Conservation (phyloP, 2,888 invertebrate species). For the Pterostichus niger region DNA sequence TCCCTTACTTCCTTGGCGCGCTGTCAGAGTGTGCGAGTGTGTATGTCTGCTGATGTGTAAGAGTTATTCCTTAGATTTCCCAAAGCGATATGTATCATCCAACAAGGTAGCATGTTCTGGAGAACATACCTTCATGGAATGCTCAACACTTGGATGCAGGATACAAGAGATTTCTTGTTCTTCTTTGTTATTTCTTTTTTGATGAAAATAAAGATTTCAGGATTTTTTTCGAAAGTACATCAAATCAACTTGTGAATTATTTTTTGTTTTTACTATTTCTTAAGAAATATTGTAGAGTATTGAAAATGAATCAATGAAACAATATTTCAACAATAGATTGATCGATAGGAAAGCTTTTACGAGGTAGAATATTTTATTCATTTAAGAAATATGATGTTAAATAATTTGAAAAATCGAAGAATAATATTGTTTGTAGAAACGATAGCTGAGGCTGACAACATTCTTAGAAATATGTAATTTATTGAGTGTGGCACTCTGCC, state of each 20-base stretch:
- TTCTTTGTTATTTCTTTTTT: slow-evolving; percentile 33
- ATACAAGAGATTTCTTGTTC: slow-evolving; percentile 36
- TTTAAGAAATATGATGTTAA: too few species aligned
- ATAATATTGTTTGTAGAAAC: too few species aligned
- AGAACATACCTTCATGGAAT: slow-evolving; percentile 21
- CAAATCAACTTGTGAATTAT: neutral
- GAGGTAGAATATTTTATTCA: too few species aligned
- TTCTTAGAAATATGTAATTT: too few species aligned
- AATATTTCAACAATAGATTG: too few species aligned
- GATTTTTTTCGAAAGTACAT: slow-evolving; percentile 11
- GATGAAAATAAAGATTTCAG: slow-evolving; percentile 40
- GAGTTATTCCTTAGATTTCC: slow-evolving; percentile 54
- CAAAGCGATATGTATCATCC: slow-evolving; percentile 59
- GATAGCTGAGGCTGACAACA: too few species aligned
- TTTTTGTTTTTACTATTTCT: neutral
- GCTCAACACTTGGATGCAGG: slow-evolving; percentile 18
- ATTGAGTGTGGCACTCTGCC: too few species aligned
- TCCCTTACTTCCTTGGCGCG: neutral
- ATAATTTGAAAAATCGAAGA: too few species aligned
- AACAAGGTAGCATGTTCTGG: slow-evolving; percentile 5
- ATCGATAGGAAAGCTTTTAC: too few species aligned
- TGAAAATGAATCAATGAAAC: too few species aligned
- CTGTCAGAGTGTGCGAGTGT: neutral
- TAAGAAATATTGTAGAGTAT: neutral
- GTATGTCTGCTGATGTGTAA: slow-evolving; percentile 21